Evolutionary conservation across 2,113 vertebrate genomes (phyloP).

Genomic region (Strix uralensis): DNA sequence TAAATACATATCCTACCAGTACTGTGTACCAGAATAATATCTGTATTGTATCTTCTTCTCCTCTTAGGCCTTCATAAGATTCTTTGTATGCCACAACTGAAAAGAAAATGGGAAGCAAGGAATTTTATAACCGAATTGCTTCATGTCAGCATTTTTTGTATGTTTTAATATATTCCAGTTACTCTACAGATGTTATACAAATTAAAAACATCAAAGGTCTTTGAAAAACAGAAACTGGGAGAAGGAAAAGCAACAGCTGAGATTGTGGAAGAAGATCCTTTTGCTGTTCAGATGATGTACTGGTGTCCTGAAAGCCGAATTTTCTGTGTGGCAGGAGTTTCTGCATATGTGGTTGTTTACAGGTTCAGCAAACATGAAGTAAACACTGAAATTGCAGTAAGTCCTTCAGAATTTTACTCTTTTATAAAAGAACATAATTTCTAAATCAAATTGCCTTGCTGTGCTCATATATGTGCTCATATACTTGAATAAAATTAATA

Average conservation of each 20-base stretch:
- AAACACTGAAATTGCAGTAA: slow-evolving; percentile 92
- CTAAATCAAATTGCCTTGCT: not conserved
- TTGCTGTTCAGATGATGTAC: slow-evolving; percentile 93
- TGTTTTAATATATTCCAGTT: slow-evolving; percentile 80
- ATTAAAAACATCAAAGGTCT: slow-evolving; percentile 95
- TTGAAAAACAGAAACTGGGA: slow-evolving; percentile 88
- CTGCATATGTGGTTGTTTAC: slow-evolving; percentile 92
- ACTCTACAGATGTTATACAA: slow-evolving; percentile 98
- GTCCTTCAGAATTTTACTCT: slow-evolving; percentile 60
- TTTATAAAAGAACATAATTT: not conserved
- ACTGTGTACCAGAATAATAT: not conserved
- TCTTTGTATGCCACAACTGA: not conserved
- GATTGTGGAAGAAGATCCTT: slow-evolving; percentile 93
- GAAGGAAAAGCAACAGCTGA: slow-evolving; percentile 85
- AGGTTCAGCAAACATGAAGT: slow-evolving; percentile 94
- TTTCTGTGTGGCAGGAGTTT: slow-evolving; percentile 95
- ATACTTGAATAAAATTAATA: not conserved
- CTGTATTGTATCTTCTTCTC: not conserved
- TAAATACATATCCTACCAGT: not conserved
- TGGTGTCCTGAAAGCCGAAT: slow-evolving; percentile 97
- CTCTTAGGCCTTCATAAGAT: not conserved
- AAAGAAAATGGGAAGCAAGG: not conserved
- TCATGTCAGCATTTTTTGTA: not conserved
- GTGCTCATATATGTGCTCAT: not conserved
- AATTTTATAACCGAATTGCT: not conserved